Base-by-base conservation (phyloP, 2,113 vertebrate genomes). In the Otis tarda region DNA sequence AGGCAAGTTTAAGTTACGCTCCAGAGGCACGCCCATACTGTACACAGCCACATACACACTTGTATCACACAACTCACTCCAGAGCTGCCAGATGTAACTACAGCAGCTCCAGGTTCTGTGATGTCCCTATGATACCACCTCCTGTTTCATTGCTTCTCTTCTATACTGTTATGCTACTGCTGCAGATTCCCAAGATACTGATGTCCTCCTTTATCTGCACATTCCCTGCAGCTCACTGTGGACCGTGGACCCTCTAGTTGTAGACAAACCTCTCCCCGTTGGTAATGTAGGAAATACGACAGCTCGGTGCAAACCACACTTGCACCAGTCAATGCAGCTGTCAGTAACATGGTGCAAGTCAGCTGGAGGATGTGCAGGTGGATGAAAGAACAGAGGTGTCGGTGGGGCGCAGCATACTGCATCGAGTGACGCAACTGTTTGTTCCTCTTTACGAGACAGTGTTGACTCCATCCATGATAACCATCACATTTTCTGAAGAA, bases 191-290 rank as follows among this genome's bases (percentile, higher is more conserved):
- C 14, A 12, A 14, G 59, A 24, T 37, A 63, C 27, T 15, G 0
- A 7, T 31, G 41, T 45, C 45, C 43, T 45, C 41, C 75, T 74
- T 39, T 37, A 9, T 8, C 18, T 61, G 55, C 73, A 14, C 5
- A 0, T 63, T 73, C 19, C 50, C 33, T 0, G 1, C 31, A 60
- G 77, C 80, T 64, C 39, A 1, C 28, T n/a, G 39, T 0, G 2
- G 69, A 9, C 56, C 3, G 0, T n/a, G 53, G 24, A 16, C 5
- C 5, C 19, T 2, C 12, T 33, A 1, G 43, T 0, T 20, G 10
- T 25, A 70, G 71, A 17, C 9, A 23, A 0, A 0, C 13, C 52
- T 76, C 14, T 93, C 43, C 43, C 45, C 18, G 2, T 17, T 0
- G 4, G 16, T 43, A 14, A 9, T 0, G 37, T 3, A 47, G 39